Conservation (phyloP, 2,797 vertebrate species). For the Gorsachius magnificus region DNA sequence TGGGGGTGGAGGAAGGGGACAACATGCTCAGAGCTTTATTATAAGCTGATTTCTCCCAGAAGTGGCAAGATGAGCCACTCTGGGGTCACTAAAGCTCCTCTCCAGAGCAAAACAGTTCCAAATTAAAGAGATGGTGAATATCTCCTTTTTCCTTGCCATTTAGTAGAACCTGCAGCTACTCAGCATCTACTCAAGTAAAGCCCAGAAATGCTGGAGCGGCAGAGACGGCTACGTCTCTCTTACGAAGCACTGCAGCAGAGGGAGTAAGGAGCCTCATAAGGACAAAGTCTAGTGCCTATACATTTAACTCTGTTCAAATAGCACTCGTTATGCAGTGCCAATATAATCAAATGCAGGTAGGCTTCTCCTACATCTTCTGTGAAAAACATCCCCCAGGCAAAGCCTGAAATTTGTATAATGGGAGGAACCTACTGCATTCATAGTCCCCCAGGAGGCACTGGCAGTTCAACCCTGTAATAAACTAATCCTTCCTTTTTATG, state of each 20-base stretch:
- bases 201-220: background rate
- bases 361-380: background rate
- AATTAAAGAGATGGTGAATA: background rate
- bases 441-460: background rate
- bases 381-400: constrained; percentile 13
- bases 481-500: background rate
- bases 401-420: constrained; percentile 29
- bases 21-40: background rate
- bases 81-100: background rate
- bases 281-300: background rate
- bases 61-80: background rate
- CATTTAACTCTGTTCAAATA: background rate
- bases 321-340: background rate
- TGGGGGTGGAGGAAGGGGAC: background rate
- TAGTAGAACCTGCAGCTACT: background rate
- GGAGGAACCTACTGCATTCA: background rate
- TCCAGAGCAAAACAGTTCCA: background rate
- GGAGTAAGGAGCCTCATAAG: background rate
- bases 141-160: background rate
- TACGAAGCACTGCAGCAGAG: background rate
- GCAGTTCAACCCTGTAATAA: constrained; percentile 11
- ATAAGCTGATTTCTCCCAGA: background rate
- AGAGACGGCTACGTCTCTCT: background rate
- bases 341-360: background rate
- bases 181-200: background rate